Conservation (phyloP, 2,113 vertebrate genomes). For the Aphyosemion australe region DNA sequence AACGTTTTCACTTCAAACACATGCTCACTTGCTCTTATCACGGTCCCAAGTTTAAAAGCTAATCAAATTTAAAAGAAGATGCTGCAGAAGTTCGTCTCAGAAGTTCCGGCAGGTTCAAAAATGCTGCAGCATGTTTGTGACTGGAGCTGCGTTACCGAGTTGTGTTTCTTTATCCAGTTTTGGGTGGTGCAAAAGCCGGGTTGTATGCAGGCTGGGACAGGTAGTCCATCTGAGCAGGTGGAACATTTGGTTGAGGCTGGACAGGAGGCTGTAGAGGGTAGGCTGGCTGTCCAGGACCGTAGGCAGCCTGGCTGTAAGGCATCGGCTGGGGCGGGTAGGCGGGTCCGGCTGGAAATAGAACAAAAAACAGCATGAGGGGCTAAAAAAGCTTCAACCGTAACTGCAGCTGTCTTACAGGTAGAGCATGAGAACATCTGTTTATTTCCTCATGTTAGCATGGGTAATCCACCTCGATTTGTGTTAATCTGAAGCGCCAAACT, state of each 20-base stretch:
- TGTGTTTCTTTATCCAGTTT: conserved; percentile 69
- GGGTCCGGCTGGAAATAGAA: conserved; percentile 50
- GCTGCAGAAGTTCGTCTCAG: no score
- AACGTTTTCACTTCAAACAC: conserved; percentile 17
- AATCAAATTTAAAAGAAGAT: neutral
- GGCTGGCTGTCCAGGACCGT: conserved; percentile 44
- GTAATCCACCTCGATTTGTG: conserved; percentile 7
- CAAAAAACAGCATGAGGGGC: neutral
- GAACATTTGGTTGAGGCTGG: conserved; percentile 26
- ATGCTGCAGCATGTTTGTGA: conserved; percentile 17
- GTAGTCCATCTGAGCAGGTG: conserved; percentile 25
- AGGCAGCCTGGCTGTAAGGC: conserved; percentile 78
- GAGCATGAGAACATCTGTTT: neutral
- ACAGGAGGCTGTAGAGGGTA: conserved; percentile 71
- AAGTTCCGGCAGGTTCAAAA: neutral
- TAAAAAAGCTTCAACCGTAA: conserved; percentile 28
- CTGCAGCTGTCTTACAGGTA: neutral
- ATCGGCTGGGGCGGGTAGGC: conserved; percentile 49
- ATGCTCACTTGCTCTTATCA: neutral
- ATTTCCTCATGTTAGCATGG: neutral
- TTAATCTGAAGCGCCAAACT: no score
- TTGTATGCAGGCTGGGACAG: conserved; percentile 83
- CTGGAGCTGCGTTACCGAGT: neutral
- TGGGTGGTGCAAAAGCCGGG: conserved; percentile 84
- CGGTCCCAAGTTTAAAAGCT: conserved; percentile 5